Evolutionary conservation across 2,113 vertebrate genomes (phyloP).

Genomic region (Zeus faber): DNA sequence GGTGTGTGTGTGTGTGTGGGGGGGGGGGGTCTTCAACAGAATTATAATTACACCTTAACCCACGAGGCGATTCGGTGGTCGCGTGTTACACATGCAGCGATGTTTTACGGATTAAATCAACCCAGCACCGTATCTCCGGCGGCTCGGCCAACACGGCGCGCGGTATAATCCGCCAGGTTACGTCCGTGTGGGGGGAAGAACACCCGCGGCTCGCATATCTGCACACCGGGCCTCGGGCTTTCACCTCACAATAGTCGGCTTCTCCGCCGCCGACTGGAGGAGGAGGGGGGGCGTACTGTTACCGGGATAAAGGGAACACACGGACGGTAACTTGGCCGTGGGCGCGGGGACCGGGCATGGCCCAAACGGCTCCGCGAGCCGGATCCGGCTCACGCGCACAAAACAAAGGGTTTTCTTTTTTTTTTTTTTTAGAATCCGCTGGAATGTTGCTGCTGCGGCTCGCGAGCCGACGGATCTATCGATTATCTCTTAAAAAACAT

Average conservation of each 20-base stretch:
- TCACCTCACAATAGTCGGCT: conserved; percentile 20
- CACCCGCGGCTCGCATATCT: conserved; percentile 47
- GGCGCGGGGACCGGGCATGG: conserved; percentile 47
- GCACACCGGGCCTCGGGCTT: conserved; percentile 60
- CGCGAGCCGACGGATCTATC: conserved; percentile 57
- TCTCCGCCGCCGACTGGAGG: conserved; percentile 54
- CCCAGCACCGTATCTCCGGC: conserved; percentile 11
- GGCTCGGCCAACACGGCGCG: conserved; percentile 24
- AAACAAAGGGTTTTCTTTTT: conserved; percentile 73
- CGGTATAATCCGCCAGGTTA: no score
- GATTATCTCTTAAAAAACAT: conserved; percentile 41
- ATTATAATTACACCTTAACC: conserved; percentile 30
- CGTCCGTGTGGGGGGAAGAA: conserved; percentile 32
- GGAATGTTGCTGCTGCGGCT: conserved; percentile 68
- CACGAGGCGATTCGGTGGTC: conserved; percentile 12
- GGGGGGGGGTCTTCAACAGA: conserved; percentile 27
- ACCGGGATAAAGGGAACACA: conserved; percentile 40
- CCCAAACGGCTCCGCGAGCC: conserved; percentile 65
- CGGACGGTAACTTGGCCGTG: conserved; percentile 30
- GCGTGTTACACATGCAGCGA: conserved; percentile 14
- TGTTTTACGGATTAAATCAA: conserved; percentile 25
- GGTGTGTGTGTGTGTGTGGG: no score
- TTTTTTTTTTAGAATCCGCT: conserved; percentile 68
- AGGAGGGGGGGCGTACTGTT: conserved; percentile 47
- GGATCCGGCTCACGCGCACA: conserved; percentile 60